Evolutionary conservation across 2,113 vertebrate genomes (phyloP).

Genomic region (Xyrauchen texanus): DNA sequence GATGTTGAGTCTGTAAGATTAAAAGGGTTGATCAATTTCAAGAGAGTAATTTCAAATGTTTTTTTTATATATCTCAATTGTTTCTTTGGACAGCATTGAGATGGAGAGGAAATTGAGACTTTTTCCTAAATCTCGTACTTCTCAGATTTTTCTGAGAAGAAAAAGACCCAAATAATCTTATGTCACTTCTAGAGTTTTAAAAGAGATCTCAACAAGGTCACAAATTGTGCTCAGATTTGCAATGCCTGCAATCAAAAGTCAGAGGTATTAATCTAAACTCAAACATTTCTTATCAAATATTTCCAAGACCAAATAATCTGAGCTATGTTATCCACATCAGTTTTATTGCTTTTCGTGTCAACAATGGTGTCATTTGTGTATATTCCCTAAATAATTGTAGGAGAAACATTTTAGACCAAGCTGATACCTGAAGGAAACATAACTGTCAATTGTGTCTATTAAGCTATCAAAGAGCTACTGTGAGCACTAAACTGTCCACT

Average conservation of each 20-base stretch:
- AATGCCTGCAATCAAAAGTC: too few species aligned
- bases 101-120: constrained; percentile 17
- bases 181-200: background rate
- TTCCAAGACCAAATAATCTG: too few species aligned
- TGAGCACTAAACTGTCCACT: too few species aligned
- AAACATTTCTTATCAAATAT: too few species aligned
- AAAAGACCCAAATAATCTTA: background rate
- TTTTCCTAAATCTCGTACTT: constrained; percentile 11
- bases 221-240: background rate
- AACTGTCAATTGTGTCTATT: too few species aligned
- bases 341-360: too few species aligned
- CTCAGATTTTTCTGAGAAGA: constrained; percentile 9
- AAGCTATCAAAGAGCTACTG: too few species aligned
- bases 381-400: too few species aligned
- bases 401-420: too few species aligned
- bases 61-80: background rate
- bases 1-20: constrained; percentile 18
- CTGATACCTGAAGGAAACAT: too few species aligned
- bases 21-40: background rate
- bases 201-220: constrained; percentile 2
- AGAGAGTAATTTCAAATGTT: constrained; percentile 15
- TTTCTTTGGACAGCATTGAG: constrained; percentile 11
- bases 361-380: too few species aligned
- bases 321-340: too few species aligned
- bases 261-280: background rate